Conservation (phyloP, 2,888 invertebrate genomes). For the Graphium colonna region DNA sequence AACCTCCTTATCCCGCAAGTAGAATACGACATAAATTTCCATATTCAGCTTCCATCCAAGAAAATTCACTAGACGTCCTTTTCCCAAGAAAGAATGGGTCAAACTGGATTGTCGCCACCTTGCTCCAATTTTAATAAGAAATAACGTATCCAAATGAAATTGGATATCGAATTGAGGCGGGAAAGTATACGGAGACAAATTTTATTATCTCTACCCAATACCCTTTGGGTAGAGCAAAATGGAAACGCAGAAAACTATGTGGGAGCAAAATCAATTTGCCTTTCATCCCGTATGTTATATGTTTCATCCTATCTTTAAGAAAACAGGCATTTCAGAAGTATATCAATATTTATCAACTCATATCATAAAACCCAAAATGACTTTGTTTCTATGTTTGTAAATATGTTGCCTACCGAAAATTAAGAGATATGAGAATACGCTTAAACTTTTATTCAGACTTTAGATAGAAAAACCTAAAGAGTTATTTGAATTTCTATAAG, state of each 20-base stretch:
- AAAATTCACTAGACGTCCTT: background rate
- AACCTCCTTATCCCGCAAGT: no score
- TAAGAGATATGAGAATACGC: no score
- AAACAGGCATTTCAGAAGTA: no score
- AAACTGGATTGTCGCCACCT: background rate
- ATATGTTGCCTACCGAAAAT: no score
- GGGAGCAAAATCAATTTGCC: conserved; percentile 13
- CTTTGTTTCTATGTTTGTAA: no score
- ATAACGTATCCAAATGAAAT: background rate
- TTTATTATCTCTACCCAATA: conserved; percentile 5
- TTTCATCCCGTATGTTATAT: background rate
- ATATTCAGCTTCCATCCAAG: background rate
- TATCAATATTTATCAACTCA: no score
- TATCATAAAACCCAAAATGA: no score
- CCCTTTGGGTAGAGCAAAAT: conserved; percentile 4
- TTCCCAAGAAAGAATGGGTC: background rate
- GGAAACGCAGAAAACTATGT: conserved; percentile 4
- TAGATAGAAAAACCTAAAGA: no score
- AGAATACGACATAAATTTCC: background rate
- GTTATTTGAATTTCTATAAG: no score
- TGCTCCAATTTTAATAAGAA: background rate
- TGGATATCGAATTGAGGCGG: background rate
- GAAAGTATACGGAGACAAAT: background rate
- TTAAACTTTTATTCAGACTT: no score
- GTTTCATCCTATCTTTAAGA: background rate